A percentile compares a stretch with the other conserved stretches of the same genome.
phyloP scores from a whole-genome alignment of 2,888 invertebrate genomes.

The Leptinotarsa peninsularis region DNA sequence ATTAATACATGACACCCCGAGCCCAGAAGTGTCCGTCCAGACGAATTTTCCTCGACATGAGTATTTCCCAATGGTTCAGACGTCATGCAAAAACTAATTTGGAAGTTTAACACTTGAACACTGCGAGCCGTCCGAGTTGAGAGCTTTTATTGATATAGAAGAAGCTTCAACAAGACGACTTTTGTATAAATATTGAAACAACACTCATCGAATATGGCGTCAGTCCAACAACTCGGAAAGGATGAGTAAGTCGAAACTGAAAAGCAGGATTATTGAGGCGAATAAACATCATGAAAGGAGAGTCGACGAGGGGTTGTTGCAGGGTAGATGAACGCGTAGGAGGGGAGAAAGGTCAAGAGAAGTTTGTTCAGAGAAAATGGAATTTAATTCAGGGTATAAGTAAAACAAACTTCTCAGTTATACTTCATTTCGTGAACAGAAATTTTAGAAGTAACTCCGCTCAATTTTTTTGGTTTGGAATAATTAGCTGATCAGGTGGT shows the following conservation, averaged over 20 bases:
- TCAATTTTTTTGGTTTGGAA: no score
- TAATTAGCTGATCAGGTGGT: no score
- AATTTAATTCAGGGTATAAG: neutral
- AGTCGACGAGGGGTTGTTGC: neutral
- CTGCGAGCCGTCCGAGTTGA: conserved; percentile 6
- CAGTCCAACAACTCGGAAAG: conserved; percentile 1
- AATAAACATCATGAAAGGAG: conserved; percentile 3
- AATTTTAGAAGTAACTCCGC: neutral
- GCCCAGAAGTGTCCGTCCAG: conserved; percentile 16
- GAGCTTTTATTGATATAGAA: conserved; percentile 20
- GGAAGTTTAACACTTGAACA: conserved; percentile 16
- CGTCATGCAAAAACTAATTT: conserved; percentile 21
- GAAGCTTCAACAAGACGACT: conserved; percentile 15
- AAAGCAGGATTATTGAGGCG: conserved; percentile 14
- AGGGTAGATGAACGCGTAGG: neutral
- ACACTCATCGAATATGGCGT: conserved; percentile 13
- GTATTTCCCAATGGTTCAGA: conserved; percentile 19
- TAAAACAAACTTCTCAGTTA: neutral
- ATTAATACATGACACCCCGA: conserved; percentile 15
- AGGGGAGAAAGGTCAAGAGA: neutral
- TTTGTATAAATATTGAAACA: conserved; percentile 20
- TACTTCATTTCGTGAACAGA: neutral
- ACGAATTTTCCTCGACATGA: conserved; percentile 8
- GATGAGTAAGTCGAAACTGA: conserved; percentile 7
- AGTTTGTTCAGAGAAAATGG: neutral